These are phyloP conservation scores for Drosophila setifemur DNA, from an alignment of 1,140 invertebrate species.

Conservation along the genomic window DNA sequence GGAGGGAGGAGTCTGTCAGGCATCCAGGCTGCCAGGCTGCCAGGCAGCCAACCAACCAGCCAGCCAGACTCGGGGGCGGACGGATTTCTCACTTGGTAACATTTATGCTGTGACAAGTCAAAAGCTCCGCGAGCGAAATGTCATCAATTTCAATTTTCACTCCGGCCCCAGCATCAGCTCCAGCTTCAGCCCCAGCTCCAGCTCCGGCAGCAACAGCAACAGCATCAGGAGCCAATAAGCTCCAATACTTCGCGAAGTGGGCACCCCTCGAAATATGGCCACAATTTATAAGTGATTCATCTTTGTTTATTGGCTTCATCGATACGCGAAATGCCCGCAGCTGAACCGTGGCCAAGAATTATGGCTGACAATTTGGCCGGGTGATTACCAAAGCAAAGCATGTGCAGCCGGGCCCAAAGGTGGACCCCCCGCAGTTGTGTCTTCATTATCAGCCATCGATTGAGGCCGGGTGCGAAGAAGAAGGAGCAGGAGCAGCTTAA, in stretches of 20 bases:
- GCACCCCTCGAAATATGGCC: conserved; percentile 65
- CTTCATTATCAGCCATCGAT: conserved; percentile 28
- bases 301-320: conserved; percentile 79
- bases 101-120: conserved; percentile 61
- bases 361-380: conserved; percentile 61
- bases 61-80: too few relatives aligned
- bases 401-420: conserved; percentile 15
- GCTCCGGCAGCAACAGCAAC: too few relatives aligned
- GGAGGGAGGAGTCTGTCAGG: neutral
- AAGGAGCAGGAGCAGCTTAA: too few relatives aligned
- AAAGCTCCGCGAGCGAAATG: conserved; percentile 21
- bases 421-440: conserved; percentile 20
- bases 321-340: conserved; percentile 50
- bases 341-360: conserved; percentile 55
- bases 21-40: too few relatives aligned
- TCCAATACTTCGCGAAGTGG: conserved; percentile 36
- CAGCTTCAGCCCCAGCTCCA: too few relatives aligned
- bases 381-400: conserved; percentile 9
- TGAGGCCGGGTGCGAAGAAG: neutral
- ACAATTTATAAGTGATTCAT: conserved; percentile 80
- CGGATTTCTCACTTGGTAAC: conserved; percentile 6
- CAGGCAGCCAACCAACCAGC: too few relatives aligned
- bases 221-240: neutral
- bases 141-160: neutral
- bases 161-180: too few relatives aligned